These are phyloP conservation scores for Nannoperca australis DNA, from an alignment of 2,797 vertebrate genomes.

Conservation along the genomic window DNA sequence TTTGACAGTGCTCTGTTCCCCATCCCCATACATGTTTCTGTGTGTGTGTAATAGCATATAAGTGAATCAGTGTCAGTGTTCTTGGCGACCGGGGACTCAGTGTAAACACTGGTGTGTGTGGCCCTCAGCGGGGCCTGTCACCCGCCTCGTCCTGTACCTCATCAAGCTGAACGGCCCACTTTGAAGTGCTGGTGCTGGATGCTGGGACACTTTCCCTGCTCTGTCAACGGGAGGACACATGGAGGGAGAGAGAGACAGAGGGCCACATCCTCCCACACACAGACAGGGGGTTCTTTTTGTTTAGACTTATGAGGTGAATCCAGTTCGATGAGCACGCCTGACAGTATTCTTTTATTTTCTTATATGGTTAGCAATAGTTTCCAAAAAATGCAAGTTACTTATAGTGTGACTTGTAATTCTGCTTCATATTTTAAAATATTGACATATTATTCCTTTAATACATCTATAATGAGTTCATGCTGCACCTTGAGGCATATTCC, in stretches of 20 bases:
- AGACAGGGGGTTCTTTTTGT: constrained; percentile 22
- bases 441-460: constrained; percentile 1
- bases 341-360: neutral
- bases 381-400: neutral
- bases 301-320: constrained; percentile 48
- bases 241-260: no score
- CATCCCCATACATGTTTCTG: constrained; percentile 6
- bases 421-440: neutral
- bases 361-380: neutral
- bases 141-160: constrained; percentile 54
- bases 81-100: constrained; percentile 45
- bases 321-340: constrained; percentile 4
- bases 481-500: constrained; percentile 1
- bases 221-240: constrained; percentile 28
- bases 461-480: neutral
- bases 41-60: neutral
- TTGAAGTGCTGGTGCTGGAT: constrained; percentile 56
- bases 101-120: constrained; percentile 70
- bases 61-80: constrained; percentile 41
- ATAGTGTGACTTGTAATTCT: neutral
- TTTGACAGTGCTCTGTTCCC: constrained; percentile 42
- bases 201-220: constrained; percentile 31
- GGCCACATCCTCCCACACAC: constrained; percentile 27
- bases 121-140: constrained; percentile 54
- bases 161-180: constrained; percentile 55